Evolutionary conservation across 2,113 vertebrate genomes (phyloP), one percentile per base, ranked within the genome.

Genomic region (Vidua macroura): DNA sequence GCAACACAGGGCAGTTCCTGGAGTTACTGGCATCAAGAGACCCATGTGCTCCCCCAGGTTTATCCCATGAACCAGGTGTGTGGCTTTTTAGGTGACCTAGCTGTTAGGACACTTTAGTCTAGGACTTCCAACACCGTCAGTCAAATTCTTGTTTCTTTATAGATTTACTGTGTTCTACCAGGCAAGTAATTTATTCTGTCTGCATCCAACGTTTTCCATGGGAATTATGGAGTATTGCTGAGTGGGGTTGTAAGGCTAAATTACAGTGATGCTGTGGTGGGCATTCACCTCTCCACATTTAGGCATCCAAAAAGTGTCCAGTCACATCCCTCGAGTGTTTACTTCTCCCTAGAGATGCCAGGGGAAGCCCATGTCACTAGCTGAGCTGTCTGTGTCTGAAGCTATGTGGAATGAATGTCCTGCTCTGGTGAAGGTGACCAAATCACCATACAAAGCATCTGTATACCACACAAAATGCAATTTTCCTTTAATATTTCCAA

Each of bases 301-400:
- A 83, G 46, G 15, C 28, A 69, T 18, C 48, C 3, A 8, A 25
- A 44, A 67, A 25, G 9, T 46, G 35, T 51, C 60, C 52, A n/a
- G 2, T 60, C 35, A 43, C 58, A 72, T 16, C 15, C 41, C 49
- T 39, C 0, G 1, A 51, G 5, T 4, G 2, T 51, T 67, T 43
- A 3, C 4, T 75, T 82, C 48, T 88, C 48, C 44, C 33, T 28
- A 8, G 16, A 27, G 44, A 31, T 53, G 44, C 22, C 63, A 46
- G 30, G 37, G 49, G 23, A 27, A 64, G 10, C 5, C 19, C 15
- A 6, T 9, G 12, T 51, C 41, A 15, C 23, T 24, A 12, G 24
- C 0, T 28, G 21, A 60, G 14, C 20, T 30, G 7, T 35, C 27
- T 31, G 3, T n/a, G 14, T 39, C 31, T 63, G 52, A 77, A 52